Conservation (phyloP, 2,797 vertebrate species). For the Kryptopterus vitreolus region DNA sequence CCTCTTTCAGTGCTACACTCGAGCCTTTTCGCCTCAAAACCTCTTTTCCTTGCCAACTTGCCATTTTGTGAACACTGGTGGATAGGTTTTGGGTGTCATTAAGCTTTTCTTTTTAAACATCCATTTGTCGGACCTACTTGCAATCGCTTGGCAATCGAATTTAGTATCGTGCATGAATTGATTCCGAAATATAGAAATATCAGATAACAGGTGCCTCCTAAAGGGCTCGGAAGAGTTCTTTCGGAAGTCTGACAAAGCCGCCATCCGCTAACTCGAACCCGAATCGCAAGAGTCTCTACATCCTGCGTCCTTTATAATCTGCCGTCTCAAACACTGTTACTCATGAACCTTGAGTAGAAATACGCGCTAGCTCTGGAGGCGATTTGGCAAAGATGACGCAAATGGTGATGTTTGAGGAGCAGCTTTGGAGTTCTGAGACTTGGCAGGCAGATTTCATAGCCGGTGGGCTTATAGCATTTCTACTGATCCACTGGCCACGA, state of each 20-base stretch:
- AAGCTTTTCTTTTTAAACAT: neutral
- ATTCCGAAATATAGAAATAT: neutral
- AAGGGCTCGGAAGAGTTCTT: neutral
- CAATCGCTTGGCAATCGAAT: neutral
- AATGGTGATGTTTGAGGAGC: neutral
- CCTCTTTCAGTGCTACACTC: neutral
- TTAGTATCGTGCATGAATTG: neutral
- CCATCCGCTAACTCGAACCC: neutral
- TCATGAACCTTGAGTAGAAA: constrained; percentile 13
- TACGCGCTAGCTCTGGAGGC: neutral
- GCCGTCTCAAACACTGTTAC: neutral
- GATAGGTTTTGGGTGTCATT: neutral
- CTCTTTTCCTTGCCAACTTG: neutral
- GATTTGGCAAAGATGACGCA: constrained; percentile 15
- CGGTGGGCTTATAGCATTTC: neutral
- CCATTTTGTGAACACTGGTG: neutral
- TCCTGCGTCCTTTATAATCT: neutral
- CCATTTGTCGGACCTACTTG: neutral
- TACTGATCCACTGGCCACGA: neutral
- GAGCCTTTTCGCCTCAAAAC: neutral
- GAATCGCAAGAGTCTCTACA: neutral
- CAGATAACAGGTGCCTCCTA: constrained; percentile 14
- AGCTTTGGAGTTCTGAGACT: neutral
- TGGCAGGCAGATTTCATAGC: neutral
- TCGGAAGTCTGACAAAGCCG: neutral